Percentiles rank a stretch among this genome's conserved stretches.
These are phyloP conservation scores for Blastomussa wellsi DNA, from an alignment of 92 coral and sea anemone species.

Conservation along the genomic window DNA sequence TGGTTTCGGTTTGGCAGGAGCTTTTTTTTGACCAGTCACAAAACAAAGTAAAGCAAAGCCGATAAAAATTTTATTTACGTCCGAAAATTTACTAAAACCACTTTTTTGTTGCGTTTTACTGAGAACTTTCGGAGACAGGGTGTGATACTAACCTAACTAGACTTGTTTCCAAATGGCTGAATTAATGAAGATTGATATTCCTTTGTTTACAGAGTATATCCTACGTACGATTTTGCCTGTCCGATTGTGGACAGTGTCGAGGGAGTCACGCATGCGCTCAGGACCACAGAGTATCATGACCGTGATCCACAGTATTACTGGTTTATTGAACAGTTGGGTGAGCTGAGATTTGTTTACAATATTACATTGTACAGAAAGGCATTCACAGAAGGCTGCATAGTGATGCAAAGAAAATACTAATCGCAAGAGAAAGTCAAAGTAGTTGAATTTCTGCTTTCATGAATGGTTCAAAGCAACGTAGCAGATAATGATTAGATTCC, in stretches of 20 bases:
- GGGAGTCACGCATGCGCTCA: constrained; percentile 96
- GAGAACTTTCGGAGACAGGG: too few relatives aligned
- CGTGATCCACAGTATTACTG: constrained; percentile 97
- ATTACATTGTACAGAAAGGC: neutral
- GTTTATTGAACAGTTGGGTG: constrained; percentile 90
- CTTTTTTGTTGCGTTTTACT: too few relatives aligned
- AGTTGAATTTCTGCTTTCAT: neutral
- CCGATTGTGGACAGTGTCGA: constrained; percentile 98
- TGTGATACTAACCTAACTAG: too few relatives aligned
- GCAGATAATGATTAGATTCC: too few relatives aligned
- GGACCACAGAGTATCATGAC: constrained; percentile 98
- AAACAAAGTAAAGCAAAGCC: too few relatives aligned
- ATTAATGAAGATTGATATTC: neutral
- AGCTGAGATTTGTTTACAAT: neutral
- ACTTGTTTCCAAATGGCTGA: neutral
- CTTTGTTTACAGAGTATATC: constrained; percentile 73
- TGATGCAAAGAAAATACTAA: too few relatives aligned
- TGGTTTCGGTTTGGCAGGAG: too few relatives aligned
- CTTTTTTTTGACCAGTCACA: too few relatives aligned
- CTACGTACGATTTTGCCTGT: constrained; percentile 98
- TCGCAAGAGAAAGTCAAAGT: too few relatives aligned
- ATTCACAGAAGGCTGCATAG: neutral
- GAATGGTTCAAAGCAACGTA: too few relatives aligned
- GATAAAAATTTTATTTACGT: too few relatives aligned
- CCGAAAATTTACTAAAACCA: too few relatives aligned